These are phyloP conservation scores for Nymphicus hollandicus DNA, from an alignment of 2,113 vertebrate species.

Conservation along the genomic window DNA sequence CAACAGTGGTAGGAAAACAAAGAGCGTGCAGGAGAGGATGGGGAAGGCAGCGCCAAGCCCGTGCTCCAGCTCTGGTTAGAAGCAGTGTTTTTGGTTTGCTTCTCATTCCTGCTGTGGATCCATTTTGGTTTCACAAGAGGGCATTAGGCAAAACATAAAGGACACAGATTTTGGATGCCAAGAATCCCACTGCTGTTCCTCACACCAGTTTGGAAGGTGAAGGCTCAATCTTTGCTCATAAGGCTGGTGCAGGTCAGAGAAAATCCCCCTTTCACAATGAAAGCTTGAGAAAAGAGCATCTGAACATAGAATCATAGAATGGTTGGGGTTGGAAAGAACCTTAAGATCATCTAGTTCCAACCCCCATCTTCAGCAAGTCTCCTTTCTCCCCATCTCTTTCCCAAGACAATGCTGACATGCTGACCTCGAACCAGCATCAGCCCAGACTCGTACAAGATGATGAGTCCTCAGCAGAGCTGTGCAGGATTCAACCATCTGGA, in stretches of 20 bases:
- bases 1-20: constrained; percentile 19
- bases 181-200: not conserved
- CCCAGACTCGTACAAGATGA: not conserved
- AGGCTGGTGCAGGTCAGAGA: rapidly evolving
- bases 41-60: not conserved
- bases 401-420: not conserved
- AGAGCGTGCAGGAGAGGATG: not conserved
- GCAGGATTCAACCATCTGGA: not conserved
- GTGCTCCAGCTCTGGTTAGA: rapidly evolving
- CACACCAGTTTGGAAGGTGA: rapidly evolving
- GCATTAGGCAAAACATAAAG: not conserved
- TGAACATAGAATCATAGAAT: not conserved
- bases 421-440: not conserved
- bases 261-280: not conserved
- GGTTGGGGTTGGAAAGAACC: not conserved
- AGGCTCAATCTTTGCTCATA: not conserved
- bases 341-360: not conserved
- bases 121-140: not conserved
- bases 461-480: not conserved
- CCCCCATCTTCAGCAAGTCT: not conserved
- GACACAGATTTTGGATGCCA: rapidly evolving
- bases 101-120: not conserved
- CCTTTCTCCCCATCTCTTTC: not conserved
- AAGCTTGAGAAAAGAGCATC: not conserved
- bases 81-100: not conserved